Percentiles rank a stretch among this genome's conserved stretches.
Evolutionary conservation across 2,797 vertebrate species (phyloP).

Genomic region (Periparus ater): DNA sequence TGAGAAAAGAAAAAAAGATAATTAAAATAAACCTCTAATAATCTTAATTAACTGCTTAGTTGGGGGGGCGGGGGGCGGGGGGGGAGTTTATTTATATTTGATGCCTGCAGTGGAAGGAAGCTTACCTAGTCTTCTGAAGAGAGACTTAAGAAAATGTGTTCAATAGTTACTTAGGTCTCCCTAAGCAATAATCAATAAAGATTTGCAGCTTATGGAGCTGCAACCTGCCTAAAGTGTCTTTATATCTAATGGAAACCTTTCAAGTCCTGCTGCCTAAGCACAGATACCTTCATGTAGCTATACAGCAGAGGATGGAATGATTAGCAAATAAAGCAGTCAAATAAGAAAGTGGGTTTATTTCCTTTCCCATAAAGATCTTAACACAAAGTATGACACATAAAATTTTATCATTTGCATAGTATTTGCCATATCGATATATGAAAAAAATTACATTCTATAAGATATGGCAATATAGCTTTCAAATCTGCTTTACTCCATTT

Average conservation of each 20-base stretch:
- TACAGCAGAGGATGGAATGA: neutral
- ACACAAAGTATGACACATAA: neutral
- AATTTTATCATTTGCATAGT: neutral
- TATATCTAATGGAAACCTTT: neutral
- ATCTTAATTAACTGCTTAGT: neutral
- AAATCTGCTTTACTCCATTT: neutral
- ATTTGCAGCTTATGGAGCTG: neutral
- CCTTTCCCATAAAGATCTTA: neutral
- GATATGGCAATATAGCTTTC: neutral
- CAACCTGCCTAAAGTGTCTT: neutral
- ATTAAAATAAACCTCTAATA: neutral
- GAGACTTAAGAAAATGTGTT: neutral
- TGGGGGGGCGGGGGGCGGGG: neutral
- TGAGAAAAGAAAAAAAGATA: neutral
- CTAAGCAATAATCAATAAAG: conserved; percentile 2
- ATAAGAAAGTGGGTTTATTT: neutral
- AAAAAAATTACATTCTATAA: neutral
- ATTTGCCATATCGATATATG: neutral
- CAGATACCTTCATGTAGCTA: neutral
- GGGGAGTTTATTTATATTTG: neutral
- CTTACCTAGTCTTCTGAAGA: neutral
- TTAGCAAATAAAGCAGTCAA: neutral
- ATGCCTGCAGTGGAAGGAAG: neutral
- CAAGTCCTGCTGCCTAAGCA: neutral
- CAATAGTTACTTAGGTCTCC: neutral